phyloP scores from a whole-genome alignment of 2,113 vertebrate species.

The Labeo catla region DNA sequence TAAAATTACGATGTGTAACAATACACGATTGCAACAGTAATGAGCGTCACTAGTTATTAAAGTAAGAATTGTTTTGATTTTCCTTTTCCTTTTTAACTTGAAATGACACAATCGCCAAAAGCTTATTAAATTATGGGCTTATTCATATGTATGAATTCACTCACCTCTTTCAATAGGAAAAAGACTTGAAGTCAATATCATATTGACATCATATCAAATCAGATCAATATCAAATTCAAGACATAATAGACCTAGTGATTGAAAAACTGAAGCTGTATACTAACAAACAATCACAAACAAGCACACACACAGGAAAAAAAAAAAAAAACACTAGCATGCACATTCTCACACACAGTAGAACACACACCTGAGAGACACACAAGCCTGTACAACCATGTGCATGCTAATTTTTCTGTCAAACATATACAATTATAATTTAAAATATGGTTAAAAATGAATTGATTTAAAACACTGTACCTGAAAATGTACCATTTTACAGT shows the following conservation, averaged over 20 bases:
- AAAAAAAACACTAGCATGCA: slow-evolving; percentile 46
- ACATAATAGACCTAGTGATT: slow-evolving; percentile 9
- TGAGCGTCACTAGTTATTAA: slow-evolving; percentile 29
- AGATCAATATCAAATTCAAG: slow-evolving; percentile 44
- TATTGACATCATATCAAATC: slow-evolving; percentile 42
- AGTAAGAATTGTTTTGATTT: slow-evolving; percentile 11
- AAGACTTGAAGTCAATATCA: not conserved
- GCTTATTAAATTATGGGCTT: not conserved
- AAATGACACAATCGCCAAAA: slow-evolving; percentile 30
- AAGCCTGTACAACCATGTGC: slow-evolving; percentile 17
- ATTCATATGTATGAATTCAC: slow-evolving; percentile 28
- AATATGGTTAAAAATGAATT: too few species aligned
- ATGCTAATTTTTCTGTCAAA: not conserved
- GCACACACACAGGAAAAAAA: slow-evolving; percentile 38
- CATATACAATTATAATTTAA: not conserved
- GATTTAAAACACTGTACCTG: too few species aligned
- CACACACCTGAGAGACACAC: slow-evolving; percentile 43
- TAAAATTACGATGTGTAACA: slow-evolving; percentile 34
- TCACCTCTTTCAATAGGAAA: slow-evolving; percentile 17
- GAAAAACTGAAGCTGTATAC: slow-evolving; percentile 26
- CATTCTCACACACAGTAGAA: slow-evolving; percentile 50
- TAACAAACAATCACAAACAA: slow-evolving; percentile 30
- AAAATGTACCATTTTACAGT: too few species aligned
- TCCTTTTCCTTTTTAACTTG: slow-evolving; percentile 20
- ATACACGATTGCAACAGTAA: not conserved